Base-by-base conservation (phyloP, 2,113 vertebrate genomes). In the Onychostoma macrolepis region DNA sequence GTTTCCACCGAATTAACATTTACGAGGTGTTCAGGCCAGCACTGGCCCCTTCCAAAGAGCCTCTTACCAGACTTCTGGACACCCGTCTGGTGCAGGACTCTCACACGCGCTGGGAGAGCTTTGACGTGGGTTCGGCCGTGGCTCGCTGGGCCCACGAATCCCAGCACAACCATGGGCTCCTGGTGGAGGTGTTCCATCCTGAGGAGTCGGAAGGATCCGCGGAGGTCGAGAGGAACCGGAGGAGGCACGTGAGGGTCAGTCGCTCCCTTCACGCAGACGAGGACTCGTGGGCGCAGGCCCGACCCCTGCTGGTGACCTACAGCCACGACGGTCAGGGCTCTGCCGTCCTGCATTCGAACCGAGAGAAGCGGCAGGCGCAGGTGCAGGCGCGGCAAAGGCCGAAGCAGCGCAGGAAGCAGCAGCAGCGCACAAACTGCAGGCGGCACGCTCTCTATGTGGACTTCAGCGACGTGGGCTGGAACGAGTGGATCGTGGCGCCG, bases 381-480 rank as follows among this genome's bases (percentile, higher is more conserved):
- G 96, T 97, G 50, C 98, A 99, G 92, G 96, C 94, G 0, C 56
- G 88, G 24, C 86, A 86, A 24, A 69, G 84, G 53, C 72, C 10
- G 2, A 98, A 97, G 93, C 97, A 96, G 86, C 95, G 97, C 77
- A 96, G 97, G 89, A 98, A 97, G 92, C 93, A 50, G 48, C 43
- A 45, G 43, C 48, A 92, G 89, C 96, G 97, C 87, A 96, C 96
- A 85, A 98, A 96, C 95, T 99, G 99, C 91, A 97, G 97, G 92
- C 96, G 98, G 89, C 97, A 99, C 84, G 95, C 96, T 30, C 95
- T 99, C 13, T 99, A 99, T 6, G 99, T 99, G 94, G 98, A 99
- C 96, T 99, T 99, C 93, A 99, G 97, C 72, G 99, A 99, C 0
- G 98, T 99, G 92, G 97, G 98, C 83, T 99, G 99, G 99, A 99